Percentiles rank a stretch among this genome's conserved stretches.
Conservation (phyloP, 2,113 vertebrate species). For the Pristiophorus japonicus region DNA sequence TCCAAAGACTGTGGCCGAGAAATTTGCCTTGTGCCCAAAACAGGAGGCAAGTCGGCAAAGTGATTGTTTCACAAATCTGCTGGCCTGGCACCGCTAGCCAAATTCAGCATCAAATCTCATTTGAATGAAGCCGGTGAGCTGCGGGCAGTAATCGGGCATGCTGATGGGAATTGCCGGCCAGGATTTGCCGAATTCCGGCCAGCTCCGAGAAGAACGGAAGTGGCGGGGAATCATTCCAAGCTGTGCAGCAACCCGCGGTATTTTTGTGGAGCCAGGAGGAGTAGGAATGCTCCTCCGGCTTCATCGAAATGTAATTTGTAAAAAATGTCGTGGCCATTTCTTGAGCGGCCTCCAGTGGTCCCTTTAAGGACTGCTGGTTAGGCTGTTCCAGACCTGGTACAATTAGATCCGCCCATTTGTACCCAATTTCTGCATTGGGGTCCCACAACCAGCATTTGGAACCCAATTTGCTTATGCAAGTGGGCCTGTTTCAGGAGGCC, state of each 20-base stretch:
- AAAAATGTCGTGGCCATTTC: not conserved
- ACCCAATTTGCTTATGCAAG: not conserved
- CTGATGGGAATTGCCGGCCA: not conserved
- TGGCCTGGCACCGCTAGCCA: not conserved
- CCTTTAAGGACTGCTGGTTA: not conserved
- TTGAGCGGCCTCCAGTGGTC: not conserved
- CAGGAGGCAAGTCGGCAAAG: not conserved
- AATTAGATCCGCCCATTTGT: not conserved
- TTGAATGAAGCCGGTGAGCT: not conserved
- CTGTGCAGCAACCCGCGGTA: not conserved
- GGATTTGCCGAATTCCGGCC: not conserved
- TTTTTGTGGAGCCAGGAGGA: not conserved
- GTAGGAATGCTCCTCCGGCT: not conserved
- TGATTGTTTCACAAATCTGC: not conserved
- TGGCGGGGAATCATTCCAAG: not conserved
- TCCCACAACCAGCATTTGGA: not conserved
- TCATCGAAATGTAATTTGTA: not conserved
- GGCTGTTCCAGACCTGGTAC: not conserved
- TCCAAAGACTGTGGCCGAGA: not conserved
- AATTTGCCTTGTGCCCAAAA: not conserved
- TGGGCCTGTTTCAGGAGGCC: not conserved
- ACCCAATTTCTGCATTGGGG: not conserved
- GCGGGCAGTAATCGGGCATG: not conserved
- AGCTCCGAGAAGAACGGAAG: not conserved
- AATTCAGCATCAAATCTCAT: not conserved